Evolutionary conservation across 2,888 invertebrate species (phyloP), one percentile per base, ranked within the genome.

Genomic region (Melanargia galathea): DNA sequence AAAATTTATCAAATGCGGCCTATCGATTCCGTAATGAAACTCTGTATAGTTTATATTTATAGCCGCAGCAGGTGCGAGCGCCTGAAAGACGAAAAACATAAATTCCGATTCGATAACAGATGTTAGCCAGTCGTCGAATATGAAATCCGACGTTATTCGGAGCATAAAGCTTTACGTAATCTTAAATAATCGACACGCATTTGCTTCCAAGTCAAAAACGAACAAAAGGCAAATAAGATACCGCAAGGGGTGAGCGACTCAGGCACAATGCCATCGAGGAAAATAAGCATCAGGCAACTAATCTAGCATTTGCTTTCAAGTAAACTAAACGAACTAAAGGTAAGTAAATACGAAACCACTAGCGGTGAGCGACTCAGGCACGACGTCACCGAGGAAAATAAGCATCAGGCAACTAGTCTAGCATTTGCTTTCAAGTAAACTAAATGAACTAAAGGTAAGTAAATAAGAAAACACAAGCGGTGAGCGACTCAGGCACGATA

Each of bases 31-130:
- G 38, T 38, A 38, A 35, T 35, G 11, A 10, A 10, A 35, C 33
- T 60, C 63, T 71, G 70, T 62, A 68, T 65, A 70, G 68, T 68
- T 70, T 70, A 79, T 81, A 84, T 84, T 84, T 83, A 82, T 80
- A 83, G 76, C 76, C 74, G 74, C 70, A 80, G 81, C 89, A 87
- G 87, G 88, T 90, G 90, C n/a, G n/a, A n/a, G n/a, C 80, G 82
- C 70, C 75, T 83, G 82, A 84, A 83, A 86, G 84, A 85, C 77
- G 87, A 84, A 85, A 83, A 85, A 84, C 87, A 86, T 87, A 85
- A 85, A 89, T 84, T 81, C 72, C 71, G 77, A 80, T 82, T 84
- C 87, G 89, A 87, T 88, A 87, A 88, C 87, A 87, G 87, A 88
- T 84, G 89, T 77, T 84, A 75, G 78, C 84, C 88, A 84, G 83